Evolutionary conservation across 2,113 vertebrate genomes (phyloP), one percentile per base, ranked within the genome.

Genomic region (Saimiri boliviensis): DNA sequence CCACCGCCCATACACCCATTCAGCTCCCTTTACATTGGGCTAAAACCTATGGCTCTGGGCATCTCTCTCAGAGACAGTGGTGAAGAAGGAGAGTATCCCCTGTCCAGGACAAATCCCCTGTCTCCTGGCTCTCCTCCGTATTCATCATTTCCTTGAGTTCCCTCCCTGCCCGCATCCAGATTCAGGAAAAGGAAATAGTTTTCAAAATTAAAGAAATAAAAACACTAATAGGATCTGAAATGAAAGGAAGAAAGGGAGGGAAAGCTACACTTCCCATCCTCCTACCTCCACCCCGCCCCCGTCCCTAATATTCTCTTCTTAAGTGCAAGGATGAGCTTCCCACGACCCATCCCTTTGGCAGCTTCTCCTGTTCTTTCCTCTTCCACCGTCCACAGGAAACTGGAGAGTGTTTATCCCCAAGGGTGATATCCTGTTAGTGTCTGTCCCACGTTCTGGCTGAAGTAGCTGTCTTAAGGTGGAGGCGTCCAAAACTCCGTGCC

Each of bases 341-440:
- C 1, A 54, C 73, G 8, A 37, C 79, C 12, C 73, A 2, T 6
- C 85, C 95, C 17, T 54, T 58, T 17, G 73, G 63, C 79, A 9
- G 2, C n/a, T 35, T 81, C 35, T 95, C 97, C 98, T 96, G 52
- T 45, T 98, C 98, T 99, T 98, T 98, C 98, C 98, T 99, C 99
- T 99, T 97, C 99, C 99, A 98, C 98, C 97, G 98, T 98, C 98
- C 99, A 97, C 98, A 98, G 98, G 98, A 99, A 98, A 98, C 94
- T 30, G 86, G 95, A 96, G 96, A 92, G 98, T 97, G 42, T 52
- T 66, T 20, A 8, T 68, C 71, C 91, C 56, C 45, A 45, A 12
- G 52, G 30, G 74, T 21, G 76, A 17, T 14, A 8, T 14, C 47
- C 17, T 82, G 77, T 17, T 79, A 71, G 11, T 6, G 68, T 21